These are phyloP conservation scores for Limnephilus lunatus DNA, from an alignment of 2,888 invertebrate species.

Conservation along the genomic window DNA sequence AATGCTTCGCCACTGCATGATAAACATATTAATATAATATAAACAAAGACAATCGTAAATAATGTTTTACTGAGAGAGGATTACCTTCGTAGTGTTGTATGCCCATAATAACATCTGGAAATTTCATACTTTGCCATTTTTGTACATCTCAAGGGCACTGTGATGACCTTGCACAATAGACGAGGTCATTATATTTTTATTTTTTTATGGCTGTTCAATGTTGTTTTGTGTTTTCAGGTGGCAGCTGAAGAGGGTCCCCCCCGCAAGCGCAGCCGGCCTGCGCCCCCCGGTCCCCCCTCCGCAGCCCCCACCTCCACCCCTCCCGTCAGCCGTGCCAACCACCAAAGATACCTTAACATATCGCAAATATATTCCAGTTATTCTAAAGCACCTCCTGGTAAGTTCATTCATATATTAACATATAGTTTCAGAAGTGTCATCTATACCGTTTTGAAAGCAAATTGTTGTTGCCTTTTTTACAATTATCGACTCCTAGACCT, in stretches of 20 bases:
- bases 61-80: conserved; percentile 11
- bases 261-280: conserved; percentile 74
- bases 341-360: conserved; percentile 76
- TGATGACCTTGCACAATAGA: neutral
- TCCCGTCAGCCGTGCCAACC: conserved; percentile 72
- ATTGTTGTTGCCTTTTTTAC: too few relatives aligned
- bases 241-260: conserved; percentile 71
- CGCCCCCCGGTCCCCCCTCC: conserved; percentile 70
- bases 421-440: neutral
- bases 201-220: neutral
- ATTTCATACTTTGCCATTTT: neutral
- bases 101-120: neutral
- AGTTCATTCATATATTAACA: conserved; percentile 55
- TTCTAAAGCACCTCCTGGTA: conserved; percentile 75
- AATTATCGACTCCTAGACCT: too few relatives aligned
- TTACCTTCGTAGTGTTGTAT: neutral
- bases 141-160: neutral
- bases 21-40: neutral
- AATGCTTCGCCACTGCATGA: neutral
- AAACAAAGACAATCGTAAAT: neutral
- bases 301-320: conserved; percentile 72
- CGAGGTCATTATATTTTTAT: neutral
- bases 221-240: conserved; percentile 34
- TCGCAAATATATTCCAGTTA: conserved; percentile 76
- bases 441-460: too few relatives aligned